Conservation (phyloP, 2,113 vertebrate genomes). For the Peromyscus leucopus region DNA sequence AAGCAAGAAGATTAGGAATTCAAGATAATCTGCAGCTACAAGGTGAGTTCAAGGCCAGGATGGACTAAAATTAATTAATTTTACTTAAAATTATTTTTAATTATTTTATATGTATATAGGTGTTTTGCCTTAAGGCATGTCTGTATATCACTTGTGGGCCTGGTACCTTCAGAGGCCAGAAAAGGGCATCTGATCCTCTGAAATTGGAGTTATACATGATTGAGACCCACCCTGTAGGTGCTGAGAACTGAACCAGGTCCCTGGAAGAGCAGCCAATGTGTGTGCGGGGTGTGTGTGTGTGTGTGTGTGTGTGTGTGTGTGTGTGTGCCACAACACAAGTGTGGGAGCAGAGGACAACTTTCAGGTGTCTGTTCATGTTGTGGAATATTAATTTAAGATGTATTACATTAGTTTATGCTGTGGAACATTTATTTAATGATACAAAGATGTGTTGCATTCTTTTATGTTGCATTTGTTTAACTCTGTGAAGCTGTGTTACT, state of each 20-base stretch:
- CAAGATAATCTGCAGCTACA: background rate
- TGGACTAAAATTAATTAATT: background rate
- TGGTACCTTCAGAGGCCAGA: background rate
- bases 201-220: background rate
- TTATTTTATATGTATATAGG: background rate
- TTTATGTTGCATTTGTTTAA: too few species aligned
- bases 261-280: background rate
- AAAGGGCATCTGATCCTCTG: background rate
- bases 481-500: too few species aligned
- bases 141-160: background rate
- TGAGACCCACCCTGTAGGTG: background rate
- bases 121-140: background rate
- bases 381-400: too few species aligned
- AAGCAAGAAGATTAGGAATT: background rate
- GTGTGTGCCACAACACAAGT: background rate
- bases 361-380: background rate
- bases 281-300: background rate
- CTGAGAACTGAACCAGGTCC: background rate
- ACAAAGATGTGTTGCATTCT: too few species aligned
- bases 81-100: background rate
- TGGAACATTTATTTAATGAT: too few species aligned
- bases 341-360: background rate
- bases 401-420: too few species aligned
- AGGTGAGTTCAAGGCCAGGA: background rate
- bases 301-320: background rate